Evolutionary conservation across 2,113 vertebrate species (phyloP).

Genomic region (Actinemys pallida): DNA sequence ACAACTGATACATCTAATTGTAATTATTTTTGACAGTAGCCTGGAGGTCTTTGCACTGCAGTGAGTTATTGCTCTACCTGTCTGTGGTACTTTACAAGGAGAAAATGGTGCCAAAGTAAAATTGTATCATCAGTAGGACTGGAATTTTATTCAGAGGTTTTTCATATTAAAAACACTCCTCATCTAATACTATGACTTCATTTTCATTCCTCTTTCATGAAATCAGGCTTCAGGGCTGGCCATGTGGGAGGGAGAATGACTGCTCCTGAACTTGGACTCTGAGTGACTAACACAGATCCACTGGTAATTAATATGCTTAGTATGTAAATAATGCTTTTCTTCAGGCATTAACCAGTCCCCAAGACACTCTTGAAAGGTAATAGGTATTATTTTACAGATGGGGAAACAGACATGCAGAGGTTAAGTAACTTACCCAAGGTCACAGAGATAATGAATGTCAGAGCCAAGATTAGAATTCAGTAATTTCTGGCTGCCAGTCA

Average conservation of each 20-base stretch:
- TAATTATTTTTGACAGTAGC: background rate
- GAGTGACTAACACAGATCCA: rapidly evolving
- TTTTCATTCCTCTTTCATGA: background rate
- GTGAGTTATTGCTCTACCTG: background rate
- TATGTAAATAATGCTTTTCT: rapidly evolving
- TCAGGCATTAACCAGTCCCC: background rate
- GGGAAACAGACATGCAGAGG: background rate
- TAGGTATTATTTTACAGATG: background rate
- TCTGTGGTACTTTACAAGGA: background rate
- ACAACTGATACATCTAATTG: background rate
- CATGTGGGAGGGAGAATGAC: rapidly evolving
- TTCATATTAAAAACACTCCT: background rate
- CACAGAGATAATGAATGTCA: background rate
- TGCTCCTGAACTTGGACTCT: rapidly evolving
- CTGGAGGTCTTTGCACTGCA: background rate
- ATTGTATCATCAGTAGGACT: background rate
- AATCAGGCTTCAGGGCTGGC: background rate
- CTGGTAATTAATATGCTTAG: no score
- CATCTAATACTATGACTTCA: background rate
- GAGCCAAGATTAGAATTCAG: background rate
- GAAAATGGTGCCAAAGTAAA: background rate
- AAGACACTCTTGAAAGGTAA: background rate
- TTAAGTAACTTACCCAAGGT: background rate
- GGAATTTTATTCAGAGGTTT: background rate
- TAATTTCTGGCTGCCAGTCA: background rate